Evolutionary conservation across 2,797 vertebrate genomes (phyloP).

Genomic region (Epinephelus malabaricus): DNA sequence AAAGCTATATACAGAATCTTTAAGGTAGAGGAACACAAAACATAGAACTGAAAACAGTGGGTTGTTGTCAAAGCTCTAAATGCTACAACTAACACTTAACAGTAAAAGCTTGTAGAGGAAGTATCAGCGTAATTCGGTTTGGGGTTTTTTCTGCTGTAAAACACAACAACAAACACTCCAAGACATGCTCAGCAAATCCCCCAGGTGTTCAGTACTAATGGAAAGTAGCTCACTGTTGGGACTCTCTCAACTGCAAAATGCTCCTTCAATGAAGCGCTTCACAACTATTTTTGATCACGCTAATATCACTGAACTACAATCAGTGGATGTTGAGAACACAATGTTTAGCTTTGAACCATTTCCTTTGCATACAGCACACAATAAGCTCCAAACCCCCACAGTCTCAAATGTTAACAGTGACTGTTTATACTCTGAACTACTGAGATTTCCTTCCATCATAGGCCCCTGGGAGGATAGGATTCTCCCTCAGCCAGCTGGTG

Average conservation of each 20-base stretch:
- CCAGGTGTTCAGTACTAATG: conserved; percentile 19
- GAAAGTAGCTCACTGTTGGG: conserved; percentile 33
- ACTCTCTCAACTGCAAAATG: conserved; percentile 17
- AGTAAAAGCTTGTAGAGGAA: not conserved
- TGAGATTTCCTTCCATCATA: conserved; percentile 56
- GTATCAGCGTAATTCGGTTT: conserved; percentile 16
- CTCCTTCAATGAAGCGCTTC: not conserved
- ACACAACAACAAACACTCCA: conserved; percentile 33
- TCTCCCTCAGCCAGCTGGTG: conserved; percentile 53
- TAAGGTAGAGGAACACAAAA: not conserved
- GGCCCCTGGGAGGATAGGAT: conserved; percentile 56
- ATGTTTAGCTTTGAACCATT: conserved; percentile 22
- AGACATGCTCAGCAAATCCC: conserved; percentile 43
- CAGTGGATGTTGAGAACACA: conserved; percentile 7
- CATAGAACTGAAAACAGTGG: not conserved
- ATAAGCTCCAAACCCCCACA: conserved; percentile 36
- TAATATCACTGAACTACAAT: conserved; percentile 36
- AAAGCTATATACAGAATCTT: no score
- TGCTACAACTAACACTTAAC: conserved; percentile 15
- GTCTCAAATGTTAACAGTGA: conserved; percentile 59
- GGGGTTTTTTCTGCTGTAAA: conserved; percentile 6
- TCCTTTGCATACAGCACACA: conserved; percentile 34
- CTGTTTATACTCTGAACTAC: conserved; percentile 63
- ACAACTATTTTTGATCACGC: conserved; percentile 26
- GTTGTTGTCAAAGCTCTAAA: conserved; percentile 16